Evolutionary conservation across 37 sponge, comb jelly and placozoan species (phyloP).

Genomic region (Axinella damicornis): DNA sequence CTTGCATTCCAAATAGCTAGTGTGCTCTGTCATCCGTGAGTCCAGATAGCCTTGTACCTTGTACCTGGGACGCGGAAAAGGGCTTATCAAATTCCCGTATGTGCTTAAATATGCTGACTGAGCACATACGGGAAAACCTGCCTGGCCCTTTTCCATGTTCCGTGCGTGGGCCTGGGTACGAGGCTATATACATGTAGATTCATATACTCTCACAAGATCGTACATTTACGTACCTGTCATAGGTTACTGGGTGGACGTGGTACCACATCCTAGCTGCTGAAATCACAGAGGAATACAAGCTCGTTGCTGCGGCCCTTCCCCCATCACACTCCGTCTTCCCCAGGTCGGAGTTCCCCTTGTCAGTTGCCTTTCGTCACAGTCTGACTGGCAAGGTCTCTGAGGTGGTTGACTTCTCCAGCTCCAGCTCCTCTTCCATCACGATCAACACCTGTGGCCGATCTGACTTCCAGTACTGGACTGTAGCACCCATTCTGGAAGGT

Average conservation of each 20-base stretch:
- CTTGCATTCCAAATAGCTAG: too few relatives aligned
- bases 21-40: too few relatives aligned
- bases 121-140: too few relatives aligned
- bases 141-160: too few relatives aligned
- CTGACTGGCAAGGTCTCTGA: slow-evolving; percentile 3
- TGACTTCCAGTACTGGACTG: slow-evolving; percentile 48
- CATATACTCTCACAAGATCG: neutral
- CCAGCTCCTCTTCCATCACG: slow-evolving; percentile 2
- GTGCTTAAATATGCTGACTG: too few relatives aligned
- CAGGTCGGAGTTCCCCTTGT: slow-evolving; percentile 7
- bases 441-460: neutral
- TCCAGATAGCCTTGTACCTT: too few relatives aligned
- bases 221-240: neutral
- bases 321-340: neutral
- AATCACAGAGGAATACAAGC: slow-evolving; percentile 13
- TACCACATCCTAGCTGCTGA: slow-evolving; percentile 66
- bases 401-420: neutral
- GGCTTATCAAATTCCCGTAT: too few relatives aligned
- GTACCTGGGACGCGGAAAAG: too few relatives aligned
- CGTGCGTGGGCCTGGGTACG: too few relatives aligned
- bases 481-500: slow-evolving; percentile 34
- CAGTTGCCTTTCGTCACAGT: slow-evolving; percentile 10
- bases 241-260: slow-evolving; percentile 44
- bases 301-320: slow-evolving; percentile 49
- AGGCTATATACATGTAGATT: too few relatives aligned